Percentiles rank a stretch among this genome's conserved stretches.
phyloP scores from a whole-genome alignment of 2,797 vertebrate species.

The Tamandua tetradactyla region DNA sequence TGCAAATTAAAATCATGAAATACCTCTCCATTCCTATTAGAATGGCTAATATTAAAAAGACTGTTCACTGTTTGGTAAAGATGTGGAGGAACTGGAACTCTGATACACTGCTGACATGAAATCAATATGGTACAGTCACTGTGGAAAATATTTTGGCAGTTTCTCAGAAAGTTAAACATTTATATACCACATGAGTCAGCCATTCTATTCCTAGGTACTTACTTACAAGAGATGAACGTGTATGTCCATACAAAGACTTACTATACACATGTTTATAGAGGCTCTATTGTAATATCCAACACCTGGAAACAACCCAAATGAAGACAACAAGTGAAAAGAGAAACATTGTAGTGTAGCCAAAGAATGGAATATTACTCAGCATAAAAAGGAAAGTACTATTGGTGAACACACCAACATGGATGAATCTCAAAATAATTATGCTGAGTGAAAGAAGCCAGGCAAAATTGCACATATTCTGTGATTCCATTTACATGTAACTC shows the following conservation, averaged over 20 bases:
- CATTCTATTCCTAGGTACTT: not conserved
- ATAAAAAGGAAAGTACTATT: not conserved
- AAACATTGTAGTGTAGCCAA: not conserved
- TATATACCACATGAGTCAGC: not conserved
- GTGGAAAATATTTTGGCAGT: not conserved
- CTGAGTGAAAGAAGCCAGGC: not conserved
- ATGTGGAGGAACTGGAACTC: not conserved
- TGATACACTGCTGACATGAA: not conserved
- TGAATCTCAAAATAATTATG: not conserved
- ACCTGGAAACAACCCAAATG: not conserved
- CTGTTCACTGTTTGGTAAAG: not conserved
- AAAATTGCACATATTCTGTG: not conserved
- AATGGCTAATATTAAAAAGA: not conserved
- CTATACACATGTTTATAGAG: not conserved
- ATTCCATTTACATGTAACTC: constrained; percentile 3
- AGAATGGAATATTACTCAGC: not conserved
- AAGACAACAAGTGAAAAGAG: not conserved
- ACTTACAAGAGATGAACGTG: not conserved
- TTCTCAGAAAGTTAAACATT: not conserved
- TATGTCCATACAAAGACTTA: not conserved
- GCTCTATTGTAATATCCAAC: not conserved
- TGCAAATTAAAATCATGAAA: not conserved
- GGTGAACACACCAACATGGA: not conserved
- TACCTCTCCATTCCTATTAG: not conserved
- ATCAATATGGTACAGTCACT: not conserved